Conservation (phyloP, 1,140 invertebrate genomes). For the Microplitis mediator region DNA sequence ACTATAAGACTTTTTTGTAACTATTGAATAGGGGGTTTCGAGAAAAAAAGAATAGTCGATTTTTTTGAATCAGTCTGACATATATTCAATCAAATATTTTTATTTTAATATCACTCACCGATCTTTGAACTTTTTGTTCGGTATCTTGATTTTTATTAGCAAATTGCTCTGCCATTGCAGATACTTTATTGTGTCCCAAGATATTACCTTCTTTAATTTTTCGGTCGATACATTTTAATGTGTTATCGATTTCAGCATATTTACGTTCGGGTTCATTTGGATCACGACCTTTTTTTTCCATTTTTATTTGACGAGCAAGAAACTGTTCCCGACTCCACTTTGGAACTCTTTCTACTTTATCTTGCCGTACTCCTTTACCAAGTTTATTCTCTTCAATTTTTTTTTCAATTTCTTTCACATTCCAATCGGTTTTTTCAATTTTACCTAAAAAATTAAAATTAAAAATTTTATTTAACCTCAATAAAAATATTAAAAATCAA, state of each 20-base stretch:
- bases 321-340: conserved; percentile 91
- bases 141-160: conserved; percentile 69
- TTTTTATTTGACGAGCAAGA: conserved; percentile 78
- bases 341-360: conserved; percentile 79
- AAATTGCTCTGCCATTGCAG: conserved; percentile 82
- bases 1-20: too few species aligned
- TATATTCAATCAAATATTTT: not conserved
- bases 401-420: conserved; percentile 87
- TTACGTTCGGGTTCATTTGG: conserved; percentile 66
- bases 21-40: too few species aligned
- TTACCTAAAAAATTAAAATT: conserved; percentile 64
- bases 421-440: conserved; percentile 91
- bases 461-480: conserved; percentile 12
- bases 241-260: conserved; percentile 79
- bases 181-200: conserved; percentile 84
- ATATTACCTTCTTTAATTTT: conserved; percentile 80
- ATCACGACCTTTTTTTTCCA: conserved; percentile 70
- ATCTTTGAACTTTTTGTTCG: conserved; percentile 67
- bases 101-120: conserved; percentile 63
- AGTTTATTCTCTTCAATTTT: conserved; percentile 87
- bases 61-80: too few species aligned
- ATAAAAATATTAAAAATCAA: not conserved
- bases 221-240: conserved; percentile 77
- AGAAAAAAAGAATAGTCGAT: too few species aligned
- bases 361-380: conserved; percentile 68